phyloP scores from a whole-genome alignment of 2,888 invertebrate genomes.

The Leptopterna dolabrata region DNA sequence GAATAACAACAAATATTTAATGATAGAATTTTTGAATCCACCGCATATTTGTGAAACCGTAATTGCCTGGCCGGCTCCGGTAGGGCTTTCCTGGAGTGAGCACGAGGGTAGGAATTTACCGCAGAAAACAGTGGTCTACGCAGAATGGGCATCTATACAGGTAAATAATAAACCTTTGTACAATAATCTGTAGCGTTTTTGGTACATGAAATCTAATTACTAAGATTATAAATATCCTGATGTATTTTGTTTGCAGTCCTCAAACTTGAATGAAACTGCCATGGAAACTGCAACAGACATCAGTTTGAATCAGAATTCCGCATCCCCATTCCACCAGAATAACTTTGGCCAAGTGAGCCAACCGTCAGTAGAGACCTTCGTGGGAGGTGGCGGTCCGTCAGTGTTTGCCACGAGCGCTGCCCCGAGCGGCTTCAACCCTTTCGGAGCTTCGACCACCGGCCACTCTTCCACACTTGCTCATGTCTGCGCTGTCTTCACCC shows the following conservation, averaged over 20 bases:
- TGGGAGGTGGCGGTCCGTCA: neutral
- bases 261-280: slow-evolving; percentile 22
- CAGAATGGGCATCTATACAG: too few species aligned
- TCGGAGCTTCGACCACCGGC: neutral
- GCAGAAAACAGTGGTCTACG: too few species aligned
- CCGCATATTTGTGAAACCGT: too few species aligned
- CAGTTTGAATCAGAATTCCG: neutral
- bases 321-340: slow-evolving; percentile 15
- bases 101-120: too few species aligned
- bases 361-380: neutral
- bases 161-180: too few species aligned
- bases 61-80: too few species aligned
- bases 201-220: too few species aligned
- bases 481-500: slow-evolving; percentile 36
- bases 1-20: too few species aligned
- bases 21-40: too few species aligned
- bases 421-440: neutral
- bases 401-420: neutral
- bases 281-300: slow-evolving; percentile 41
- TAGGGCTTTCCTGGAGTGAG: too few species aligned
- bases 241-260: neutral
- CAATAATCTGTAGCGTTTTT: too few species aligned
- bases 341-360: slow-evolving; percentile 26
- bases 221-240: too few species aligned
- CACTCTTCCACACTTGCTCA: neutral